A percentile compares a stretch with the other conserved stretches of the same genome.
phyloP scores from a whole-genome alignment of 2,113 vertebrate genomes.

The Prolemur simus region DNA sequence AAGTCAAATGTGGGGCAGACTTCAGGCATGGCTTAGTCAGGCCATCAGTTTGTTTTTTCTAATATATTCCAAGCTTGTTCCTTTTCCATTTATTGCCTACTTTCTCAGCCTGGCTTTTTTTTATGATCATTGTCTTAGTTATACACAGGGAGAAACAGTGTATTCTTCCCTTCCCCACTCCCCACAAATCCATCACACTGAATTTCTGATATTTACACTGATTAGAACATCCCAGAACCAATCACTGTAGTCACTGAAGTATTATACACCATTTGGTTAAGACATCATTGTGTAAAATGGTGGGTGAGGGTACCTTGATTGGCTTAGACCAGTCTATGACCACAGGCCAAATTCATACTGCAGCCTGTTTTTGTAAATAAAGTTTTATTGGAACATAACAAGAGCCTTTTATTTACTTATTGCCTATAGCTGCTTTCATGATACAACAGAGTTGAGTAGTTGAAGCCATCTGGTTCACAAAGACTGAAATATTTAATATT shows the following conservation, averaged over 20 bases:
- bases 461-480: neutral
- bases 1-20: neutral
- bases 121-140: neutral
- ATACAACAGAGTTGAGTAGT: neutral
- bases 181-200: neutral
- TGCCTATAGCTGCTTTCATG: neutral
- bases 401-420: neutral
- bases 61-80: neutral
- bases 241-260: neutral
- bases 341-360: neutral
- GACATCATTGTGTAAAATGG: neutral
- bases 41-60: neutral
- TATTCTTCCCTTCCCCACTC: neutral
- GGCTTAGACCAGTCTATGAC: neutral
- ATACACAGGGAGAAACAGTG: neutral
- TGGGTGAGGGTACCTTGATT: neutral
- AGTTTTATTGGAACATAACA: conserved; percentile 21
- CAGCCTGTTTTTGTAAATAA: conserved; percentile 27
- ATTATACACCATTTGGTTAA: neutral
- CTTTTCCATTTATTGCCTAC: neutral
- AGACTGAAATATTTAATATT: neutral
- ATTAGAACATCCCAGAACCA: neutral
- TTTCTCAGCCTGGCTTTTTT: neutral
- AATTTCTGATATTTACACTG: neutral
- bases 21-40: neutral